Evolutionary conservation across 2,113 vertebrate species (phyloP), one percentile per base, ranked within the genome.

Genomic region (Connochaetes taurinus): DNA sequence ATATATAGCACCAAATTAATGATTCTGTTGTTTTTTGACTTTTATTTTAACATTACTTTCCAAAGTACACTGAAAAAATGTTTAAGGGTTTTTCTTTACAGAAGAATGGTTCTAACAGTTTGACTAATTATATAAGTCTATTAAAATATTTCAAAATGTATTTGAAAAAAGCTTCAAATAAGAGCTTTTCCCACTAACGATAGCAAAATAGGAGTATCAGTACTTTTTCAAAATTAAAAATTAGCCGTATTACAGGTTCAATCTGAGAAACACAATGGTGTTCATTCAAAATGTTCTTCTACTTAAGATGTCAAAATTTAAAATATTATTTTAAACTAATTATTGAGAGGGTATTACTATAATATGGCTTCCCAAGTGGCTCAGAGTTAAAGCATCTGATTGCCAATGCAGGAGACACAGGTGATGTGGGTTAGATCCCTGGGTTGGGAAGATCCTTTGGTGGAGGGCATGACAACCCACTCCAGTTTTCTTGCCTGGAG

Each of bases 11-110:
- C 7, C 16, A 86, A 84, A 57, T 90, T 16, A 86, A 45, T 58
- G 11, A 40, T 31, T 50, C 15, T 82, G 1, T 82, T 92, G 27
- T 64, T 97, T 85, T 89, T 58, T 74, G 17, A 29, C 31, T 40
- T 93, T 95, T 82, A 92, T 93, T 83, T 93, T 19, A 90, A 50
- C 15, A 57, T 88, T 90, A 90, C 6, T 81, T 91, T 95, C 27
- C 64, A 31, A 85, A 52, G 58, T 52, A 47, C 47, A 60, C 15
- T 90, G 45, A 94, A 58, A 40, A 94, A 95, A 86, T 74, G 3
- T 53, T 17, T 87, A 47, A 64, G 7, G 25, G 81, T 55, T 84
- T 95, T 95, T 95, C 7, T 95, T 96, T 89, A 50, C 11, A 83
- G 6, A 17, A 93, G 10, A 74, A 57, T 87, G 29, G 7, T 60